Conservation (phyloP, 1,140 invertebrate species). For the Cydia pomonella region DNA sequence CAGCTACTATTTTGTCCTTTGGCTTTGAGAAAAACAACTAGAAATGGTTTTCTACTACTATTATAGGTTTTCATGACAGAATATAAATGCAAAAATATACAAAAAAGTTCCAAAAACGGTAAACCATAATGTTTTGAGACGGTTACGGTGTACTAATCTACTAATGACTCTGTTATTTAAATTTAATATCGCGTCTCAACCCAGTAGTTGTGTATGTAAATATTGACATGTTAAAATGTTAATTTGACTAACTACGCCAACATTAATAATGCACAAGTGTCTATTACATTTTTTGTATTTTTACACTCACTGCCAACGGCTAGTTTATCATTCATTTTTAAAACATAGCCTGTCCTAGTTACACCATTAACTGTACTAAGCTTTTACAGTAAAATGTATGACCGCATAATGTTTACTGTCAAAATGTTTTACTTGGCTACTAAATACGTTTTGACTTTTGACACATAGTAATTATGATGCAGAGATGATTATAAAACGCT, state of each 20-base stretch:
- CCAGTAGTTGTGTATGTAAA: slow-evolving; percentile 17
- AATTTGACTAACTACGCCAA: slow-evolving; percentile 8
- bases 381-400: not conserved
- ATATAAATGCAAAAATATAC: not conserved
- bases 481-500: no score
- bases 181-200: not conserved
- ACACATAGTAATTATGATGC: no score
- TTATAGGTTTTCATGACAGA: no score
- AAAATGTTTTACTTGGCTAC: no score
- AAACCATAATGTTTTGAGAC: not conserved
- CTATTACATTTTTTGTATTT: slow-evolving; percentile 1
- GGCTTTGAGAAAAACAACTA: no score
- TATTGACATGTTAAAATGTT: slow-evolving; percentile 14
- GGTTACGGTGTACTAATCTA: no score
- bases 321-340: slow-evolving; percentile 9
- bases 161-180: slow-evolving; percentile 15
- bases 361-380: not conserved
- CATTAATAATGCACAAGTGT: not conserved
- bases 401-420: not conserved
- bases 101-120: not conserved
- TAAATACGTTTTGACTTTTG: no score
- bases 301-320: not conserved
- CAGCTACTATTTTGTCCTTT: no score
- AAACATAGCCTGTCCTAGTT: not conserved
- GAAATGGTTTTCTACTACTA: no score